A percentile compares a stretch with the other conserved stretches of the same genome.
Conservation (phyloP, 2,113 vertebrate genomes). For the Mastomys natalensis region DNA sequence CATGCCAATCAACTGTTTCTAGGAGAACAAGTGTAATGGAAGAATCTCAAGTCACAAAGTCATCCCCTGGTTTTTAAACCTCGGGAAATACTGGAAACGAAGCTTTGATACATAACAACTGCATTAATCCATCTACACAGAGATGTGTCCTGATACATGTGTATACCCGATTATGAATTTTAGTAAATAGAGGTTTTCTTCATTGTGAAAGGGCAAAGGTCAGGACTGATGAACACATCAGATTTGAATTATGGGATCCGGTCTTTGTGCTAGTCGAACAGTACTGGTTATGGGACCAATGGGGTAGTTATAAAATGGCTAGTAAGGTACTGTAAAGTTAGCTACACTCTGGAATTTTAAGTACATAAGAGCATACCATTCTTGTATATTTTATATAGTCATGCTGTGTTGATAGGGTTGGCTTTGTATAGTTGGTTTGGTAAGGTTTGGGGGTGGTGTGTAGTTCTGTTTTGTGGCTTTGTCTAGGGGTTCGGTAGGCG, state of each 20-base stretch:
- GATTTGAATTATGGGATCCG: not conserved
- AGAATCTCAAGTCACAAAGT: constrained; percentile 7
- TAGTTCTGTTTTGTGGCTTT: no score
- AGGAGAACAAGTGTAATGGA: constrained; percentile 39
- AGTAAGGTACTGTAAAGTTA: not conserved
- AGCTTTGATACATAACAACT: not conserved
- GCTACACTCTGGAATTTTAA: not conserved
- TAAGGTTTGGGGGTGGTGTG: no score
- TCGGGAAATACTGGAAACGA: not conserved
- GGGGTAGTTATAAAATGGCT: not conserved
- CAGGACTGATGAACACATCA: not conserved
- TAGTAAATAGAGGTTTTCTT: not conserved
- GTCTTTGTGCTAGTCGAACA: no score
- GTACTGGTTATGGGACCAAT: not conserved
- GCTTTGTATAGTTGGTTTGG: no score
- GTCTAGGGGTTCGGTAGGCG: no score
- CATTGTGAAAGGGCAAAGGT: not conserved
- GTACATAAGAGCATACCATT: no score
- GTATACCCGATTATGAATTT: not conserved
- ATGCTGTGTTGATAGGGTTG: no score
- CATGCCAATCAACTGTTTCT: constrained; percentile 96
- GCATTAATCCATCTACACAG: not conserved
- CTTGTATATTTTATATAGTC: no score
- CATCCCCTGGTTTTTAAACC: not conserved
- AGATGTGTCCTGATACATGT: not conserved